Evolutionary conservation across 2,888 invertebrate species (phyloP).

Genomic region (Periphyllus acericola): DNA sequence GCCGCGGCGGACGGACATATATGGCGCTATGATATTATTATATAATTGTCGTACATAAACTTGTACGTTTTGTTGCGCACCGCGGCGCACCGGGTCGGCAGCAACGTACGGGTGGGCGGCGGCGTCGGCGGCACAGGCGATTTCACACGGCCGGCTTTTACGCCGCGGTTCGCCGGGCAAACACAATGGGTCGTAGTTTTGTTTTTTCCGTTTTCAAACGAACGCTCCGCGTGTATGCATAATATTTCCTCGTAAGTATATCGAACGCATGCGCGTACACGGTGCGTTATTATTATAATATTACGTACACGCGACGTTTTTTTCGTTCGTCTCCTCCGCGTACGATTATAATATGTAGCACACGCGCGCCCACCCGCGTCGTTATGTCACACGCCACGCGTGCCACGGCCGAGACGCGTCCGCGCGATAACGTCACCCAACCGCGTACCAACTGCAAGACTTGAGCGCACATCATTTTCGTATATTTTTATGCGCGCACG

Average conservation of each 20-base stretch:
- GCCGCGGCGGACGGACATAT: not conserved
- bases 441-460: too few relatives aligned
- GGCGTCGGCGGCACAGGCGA: not conserved
- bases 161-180: not conserved
- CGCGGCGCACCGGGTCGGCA: not conserved
- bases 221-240: not conserved
- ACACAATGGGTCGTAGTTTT: slow-evolving; percentile 28
- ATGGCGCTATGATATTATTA: not conserved
- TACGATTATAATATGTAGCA: too few relatives aligned
- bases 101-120: not conserved
- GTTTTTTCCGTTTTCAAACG: too few relatives aligned
- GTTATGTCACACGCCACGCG: too few relatives aligned
- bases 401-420: too few relatives aligned
- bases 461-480: too few relatives aligned
- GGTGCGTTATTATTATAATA: not conserved
- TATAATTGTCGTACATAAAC: not conserved
- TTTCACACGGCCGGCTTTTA: not conserved
- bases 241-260: not conserved
- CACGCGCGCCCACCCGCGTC: too few relatives aligned
- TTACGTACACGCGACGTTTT: not conserved
- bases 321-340: not conserved
- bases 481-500: too few relatives aligned
- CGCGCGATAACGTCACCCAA: too few relatives aligned
- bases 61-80: not conserved
- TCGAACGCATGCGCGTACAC: not conserved